Base-by-base conservation (phyloP, 1,140 invertebrate species). In the Polypedilum pembai region DNA sequence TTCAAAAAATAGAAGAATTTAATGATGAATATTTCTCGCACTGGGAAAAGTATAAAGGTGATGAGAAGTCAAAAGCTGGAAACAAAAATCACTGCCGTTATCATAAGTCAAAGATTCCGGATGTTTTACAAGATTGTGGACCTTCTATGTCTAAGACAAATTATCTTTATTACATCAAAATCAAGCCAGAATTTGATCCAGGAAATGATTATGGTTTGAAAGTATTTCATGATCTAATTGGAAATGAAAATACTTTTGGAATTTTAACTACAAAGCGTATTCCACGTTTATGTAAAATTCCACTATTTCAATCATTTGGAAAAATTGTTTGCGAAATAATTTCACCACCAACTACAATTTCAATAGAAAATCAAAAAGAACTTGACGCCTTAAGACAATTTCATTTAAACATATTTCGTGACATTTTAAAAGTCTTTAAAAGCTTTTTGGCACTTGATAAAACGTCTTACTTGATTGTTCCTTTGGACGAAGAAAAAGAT, bases 281-380 rank as follows among this genome's bases (percentile, higher is more conserved):
- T 73, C 87, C 88, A 1, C 77, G 81, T 17, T 75, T 90, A 63
- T 87, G 87, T 72, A 80, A 85, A 69, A 98, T 98, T 85, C 92
- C 95, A 0, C 86, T 97, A 74, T 98, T 91, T 79, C 89, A 94
- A 72, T 87, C 90, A 18, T 88, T 91, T 18, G 96, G 96, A 0
- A 88, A 94, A 81, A 85, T 97, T 1, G 83, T 84, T 72, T 88
- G 94, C 0, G 72, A 76, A 45, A 78, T 15, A 78, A 84, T 15
- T 76, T 95, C 7, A 80, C 80, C 77, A 76, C 84, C 40, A 85
- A 91, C 79, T 0, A 74, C 77, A 73, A 7, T 80, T 7, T 7
- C 78, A 90, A 78, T 86, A 92, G n/a, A 76, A 83, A 63, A 75
- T 83, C 7, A 80, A 92, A 3, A 86, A 84, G 80, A 81, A 73